These are phyloP conservation scores for Lasioglossum marginatum DNA, from an alignment of 2,888 invertebrate genomes.

Conservation along the genomic window DNA sequence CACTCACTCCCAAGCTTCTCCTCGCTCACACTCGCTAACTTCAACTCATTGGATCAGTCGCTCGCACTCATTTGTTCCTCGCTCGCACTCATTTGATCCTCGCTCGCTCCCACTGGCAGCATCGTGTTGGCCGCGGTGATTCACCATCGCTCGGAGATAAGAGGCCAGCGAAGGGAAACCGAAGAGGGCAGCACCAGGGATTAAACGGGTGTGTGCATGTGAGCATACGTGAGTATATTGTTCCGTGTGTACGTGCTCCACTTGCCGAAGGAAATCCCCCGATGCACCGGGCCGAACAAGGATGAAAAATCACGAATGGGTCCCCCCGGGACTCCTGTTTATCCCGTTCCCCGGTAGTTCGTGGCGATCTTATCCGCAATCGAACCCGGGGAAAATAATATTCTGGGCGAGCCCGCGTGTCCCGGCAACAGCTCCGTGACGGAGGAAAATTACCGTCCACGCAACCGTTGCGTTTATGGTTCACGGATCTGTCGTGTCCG, in stretches of 20 bases:
- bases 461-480: conserved; percentile 22
- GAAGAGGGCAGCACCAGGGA: conserved; percentile 63
- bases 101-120: neutral
- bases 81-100: neutral
- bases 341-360: conserved; percentile 35
- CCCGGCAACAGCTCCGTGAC: neutral
- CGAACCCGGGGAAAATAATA: conserved; percentile 8
- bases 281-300: conserved; percentile 53
- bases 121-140: conserved; percentile 66
- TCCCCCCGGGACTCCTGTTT: conserved; percentile 35
- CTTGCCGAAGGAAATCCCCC: conserved; percentile 53
- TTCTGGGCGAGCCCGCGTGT: conserved; percentile 7
- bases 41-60: neutral
- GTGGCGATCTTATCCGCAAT: neutral
- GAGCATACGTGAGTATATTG: neutral
- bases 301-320: conserved; percentile 63
- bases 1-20: neutral
- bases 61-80: neutral
- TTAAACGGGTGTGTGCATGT: conserved; percentile 28
- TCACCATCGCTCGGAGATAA: conserved; percentile 73
- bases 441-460: conserved; percentile 24
- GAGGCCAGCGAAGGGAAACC: conserved; percentile 72
- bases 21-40: neutral
- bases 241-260: conserved; percentile 59
- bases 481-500: neutral